Conservation (phyloP, 2,888 invertebrate species). For the Pinctada fucata region DNA sequence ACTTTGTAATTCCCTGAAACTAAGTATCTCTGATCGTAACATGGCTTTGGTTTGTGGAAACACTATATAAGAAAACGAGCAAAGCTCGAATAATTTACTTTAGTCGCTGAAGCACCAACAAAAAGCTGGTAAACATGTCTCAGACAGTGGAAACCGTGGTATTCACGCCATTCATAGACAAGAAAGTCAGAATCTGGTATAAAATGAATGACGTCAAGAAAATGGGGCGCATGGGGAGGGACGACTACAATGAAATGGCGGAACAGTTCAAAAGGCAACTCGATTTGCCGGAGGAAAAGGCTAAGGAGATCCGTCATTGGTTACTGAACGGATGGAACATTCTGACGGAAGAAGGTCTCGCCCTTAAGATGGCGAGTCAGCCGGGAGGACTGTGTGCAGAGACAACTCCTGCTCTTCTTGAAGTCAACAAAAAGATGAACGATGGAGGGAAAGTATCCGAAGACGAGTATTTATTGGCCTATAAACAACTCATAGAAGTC, state of each 20-base stretch:
- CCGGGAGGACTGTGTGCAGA: constrained; percentile 31
- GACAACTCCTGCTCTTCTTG: constrained; percentile 44
- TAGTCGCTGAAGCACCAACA: no score
- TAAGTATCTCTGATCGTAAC: no score
- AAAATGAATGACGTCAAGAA: constrained; percentile 58
- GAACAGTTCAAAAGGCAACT: constrained; percentile 55
- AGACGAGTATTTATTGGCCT: constrained; percentile 58
- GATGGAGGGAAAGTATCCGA: constrained; percentile 54
- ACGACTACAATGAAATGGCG: constrained; percentile 56
- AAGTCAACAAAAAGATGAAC: constrained; percentile 50
- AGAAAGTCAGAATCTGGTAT: constrained; percentile 60
- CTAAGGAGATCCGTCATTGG: constrained; percentile 53
- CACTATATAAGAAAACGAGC: no score
- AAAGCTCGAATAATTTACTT: no score
- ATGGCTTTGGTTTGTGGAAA: no score
- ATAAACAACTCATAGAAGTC: constrained; percentile 50
- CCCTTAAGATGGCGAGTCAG: constrained; percentile 31
- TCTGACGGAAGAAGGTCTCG: constrained; percentile 39
- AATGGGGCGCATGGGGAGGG: constrained; percentile 53
- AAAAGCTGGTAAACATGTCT: not conserved
- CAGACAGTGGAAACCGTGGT: constrained; percentile 6
- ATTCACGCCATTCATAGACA: constrained; percentile 44
- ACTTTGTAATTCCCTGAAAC: no score
- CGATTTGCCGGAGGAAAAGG: constrained; percentile 47
- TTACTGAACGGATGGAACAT: constrained; percentile 60